Evolutionary conservation across 1,140 invertebrate species (phyloP).

Genomic region (Acyrthosiphon pisum): DNA sequence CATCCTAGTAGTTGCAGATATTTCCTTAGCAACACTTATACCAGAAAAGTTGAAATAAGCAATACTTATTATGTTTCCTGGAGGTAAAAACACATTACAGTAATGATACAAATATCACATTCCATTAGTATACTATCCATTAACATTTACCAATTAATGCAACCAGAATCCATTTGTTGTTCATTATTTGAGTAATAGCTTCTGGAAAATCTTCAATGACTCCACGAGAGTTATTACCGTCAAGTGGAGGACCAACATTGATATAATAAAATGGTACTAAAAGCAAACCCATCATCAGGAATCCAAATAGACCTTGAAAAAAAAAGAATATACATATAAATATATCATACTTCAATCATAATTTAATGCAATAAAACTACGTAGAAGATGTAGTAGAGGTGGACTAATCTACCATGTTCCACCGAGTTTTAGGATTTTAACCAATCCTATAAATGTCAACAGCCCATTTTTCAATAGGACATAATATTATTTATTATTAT

Average conservation of each 20-base stretch:
- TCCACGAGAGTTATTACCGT: conserved; percentile 76
- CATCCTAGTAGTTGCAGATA: conserved; percentile 91
- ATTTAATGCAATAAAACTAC: background rate
- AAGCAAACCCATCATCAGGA: conserved; percentile 75
- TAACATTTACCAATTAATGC: conserved; percentile 70
- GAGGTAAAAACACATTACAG: conserved; percentile 60
- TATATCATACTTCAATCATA: background rate
- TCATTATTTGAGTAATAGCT: conserved; percentile 81
- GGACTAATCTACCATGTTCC: background rate
- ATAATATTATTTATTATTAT: no score
- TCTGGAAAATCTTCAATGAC: conserved; percentile 87
- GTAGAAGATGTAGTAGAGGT: background rate
- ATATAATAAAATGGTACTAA: conserved; percentile 88
- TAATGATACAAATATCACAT: background rate
- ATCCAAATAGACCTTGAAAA: conserved; percentile 79
- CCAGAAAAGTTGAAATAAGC: conserved; percentile 97
- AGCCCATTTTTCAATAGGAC: no score
- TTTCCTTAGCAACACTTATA: conserved; percentile 93
- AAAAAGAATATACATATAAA: conserved; percentile 49
- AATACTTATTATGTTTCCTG: conserved; percentile 88
- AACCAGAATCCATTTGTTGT: conserved; percentile 70
- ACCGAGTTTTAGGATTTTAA: no score
- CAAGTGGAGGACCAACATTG: conserved; percentile 74
- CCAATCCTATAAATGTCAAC: no score
- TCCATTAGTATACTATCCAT: background rate